Conservation (phyloP, 2,888 invertebrate genomes). For the Sepioteuthis lessoniana region DNA sequence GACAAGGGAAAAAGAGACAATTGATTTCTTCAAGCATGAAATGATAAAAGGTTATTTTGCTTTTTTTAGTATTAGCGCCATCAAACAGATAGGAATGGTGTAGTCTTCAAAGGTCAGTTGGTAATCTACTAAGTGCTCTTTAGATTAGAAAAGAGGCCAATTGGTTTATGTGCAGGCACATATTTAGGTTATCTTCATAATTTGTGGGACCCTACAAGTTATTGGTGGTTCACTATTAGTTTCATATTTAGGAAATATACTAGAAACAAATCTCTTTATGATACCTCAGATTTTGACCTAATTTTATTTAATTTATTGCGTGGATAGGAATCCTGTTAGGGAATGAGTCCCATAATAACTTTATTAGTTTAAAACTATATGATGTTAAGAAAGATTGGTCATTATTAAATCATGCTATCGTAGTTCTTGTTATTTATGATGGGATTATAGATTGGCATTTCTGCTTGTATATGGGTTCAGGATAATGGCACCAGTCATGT, state of each 20-base stretch:
- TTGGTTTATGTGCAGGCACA: neutral
- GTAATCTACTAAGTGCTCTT: constrained; percentile 4
- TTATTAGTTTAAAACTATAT: neutral
- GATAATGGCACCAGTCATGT: too few relatives aligned
- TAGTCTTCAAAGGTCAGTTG: neutral
- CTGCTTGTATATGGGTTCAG: too few relatives aligned
- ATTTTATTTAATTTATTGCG: neutral
- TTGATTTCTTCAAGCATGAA: too few relatives aligned
- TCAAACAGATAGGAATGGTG: neutral
- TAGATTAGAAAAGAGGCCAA: neutral
- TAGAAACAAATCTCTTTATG: too few relatives aligned
- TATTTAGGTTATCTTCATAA: neutral
- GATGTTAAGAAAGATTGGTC: neutral
- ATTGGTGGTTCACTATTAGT: neutral
- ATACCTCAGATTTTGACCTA: neutral
- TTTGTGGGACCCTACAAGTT: neutral
- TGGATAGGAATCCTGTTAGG: neutral
- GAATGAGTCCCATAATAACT: neutral
- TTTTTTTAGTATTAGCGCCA: neutral
- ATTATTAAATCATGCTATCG: neutral
- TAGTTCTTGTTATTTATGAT: too few relatives aligned
- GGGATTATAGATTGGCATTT: too few relatives aligned
- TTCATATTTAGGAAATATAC: neutral
- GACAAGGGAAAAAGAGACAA: too few relatives aligned
- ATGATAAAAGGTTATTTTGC: too few relatives aligned